Base-by-base conservation (phyloP, 2,888 invertebrate genomes). In the Formica aserva region DNA sequence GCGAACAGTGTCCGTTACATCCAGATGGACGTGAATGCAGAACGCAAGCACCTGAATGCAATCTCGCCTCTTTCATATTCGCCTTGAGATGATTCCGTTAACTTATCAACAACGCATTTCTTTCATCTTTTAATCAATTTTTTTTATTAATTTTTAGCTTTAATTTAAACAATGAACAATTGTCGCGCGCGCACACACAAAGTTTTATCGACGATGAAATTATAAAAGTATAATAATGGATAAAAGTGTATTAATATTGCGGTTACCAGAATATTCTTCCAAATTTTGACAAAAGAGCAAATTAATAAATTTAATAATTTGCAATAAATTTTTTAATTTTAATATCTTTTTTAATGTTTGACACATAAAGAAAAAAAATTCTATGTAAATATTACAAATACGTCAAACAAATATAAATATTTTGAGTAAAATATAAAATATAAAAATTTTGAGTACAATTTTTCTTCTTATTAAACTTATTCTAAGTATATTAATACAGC, bases 191-290 rank as follows among this genome's bases (percentile, higher is more conserved):
- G 13, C 15, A 2, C 18, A 2, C 18, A 48, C 48, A n/a, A 18
- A 18, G 0, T 41, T 62, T 41, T 62, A n/a, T 32, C 41, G 18
- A 41, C 22, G 22, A 22, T 1, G n/a, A 62, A 13, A 45, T 62
- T 75, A 3, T 71, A 80, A 65, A 81, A 84, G 81, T 81, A 82
- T 81, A 82, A 83, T 83, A 87, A 82, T 78, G 65, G 75, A 85
- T 83, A 71, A 32, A 32, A 32, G 6, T 32, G 6, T 32, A 32
- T 3, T 32, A 32, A 32, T 32, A 32, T 32, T 32, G 32, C 32
- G 32, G 32, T 32, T 32, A 32, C 0, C 32, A 32, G 32, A 32
- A 32, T 32, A 32, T 0, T 32, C 32, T 32, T 32, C 6, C 32
- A 6, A 32, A 6, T 32, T 32, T 32, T 32, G 32, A 32, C 32